phyloP scores from a whole-genome alignment of 2,797 vertebrate genomes.

The Sus cebifrons region DNA sequence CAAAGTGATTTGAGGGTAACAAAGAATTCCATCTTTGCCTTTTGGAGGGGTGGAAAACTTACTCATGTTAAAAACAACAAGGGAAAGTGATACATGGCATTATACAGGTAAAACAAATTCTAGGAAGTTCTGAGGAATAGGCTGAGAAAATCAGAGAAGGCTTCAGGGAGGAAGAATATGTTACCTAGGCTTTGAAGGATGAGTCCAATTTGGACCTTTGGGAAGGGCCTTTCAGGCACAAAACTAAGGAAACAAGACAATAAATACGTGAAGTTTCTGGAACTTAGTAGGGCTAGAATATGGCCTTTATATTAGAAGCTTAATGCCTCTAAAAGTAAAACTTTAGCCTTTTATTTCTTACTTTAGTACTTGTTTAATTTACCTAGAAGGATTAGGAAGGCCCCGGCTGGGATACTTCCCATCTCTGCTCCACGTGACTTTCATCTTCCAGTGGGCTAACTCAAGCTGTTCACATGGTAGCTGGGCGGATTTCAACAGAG shows the following conservation, averaged over 20 bases:
- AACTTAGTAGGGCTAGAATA: not conserved
- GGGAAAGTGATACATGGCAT: not conserved
- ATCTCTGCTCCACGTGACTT: not conserved
- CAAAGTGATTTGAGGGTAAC: not conserved
- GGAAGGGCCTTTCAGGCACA: not conserved
- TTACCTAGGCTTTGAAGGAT: not conserved
- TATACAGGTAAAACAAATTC: not conserved
- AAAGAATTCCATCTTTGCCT: not conserved
- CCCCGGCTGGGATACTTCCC: not conserved
- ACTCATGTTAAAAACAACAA: not conserved
- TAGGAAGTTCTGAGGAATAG: not conserved
- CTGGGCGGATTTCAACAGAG: not conserved
- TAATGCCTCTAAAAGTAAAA: conserved; percentile 19
- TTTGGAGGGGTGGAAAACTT: not conserved
- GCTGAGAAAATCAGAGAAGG: not conserved
- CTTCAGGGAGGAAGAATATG: not conserved
- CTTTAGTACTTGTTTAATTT: not conserved
- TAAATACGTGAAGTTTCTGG: not conserved
- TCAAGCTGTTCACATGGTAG: not conserved
- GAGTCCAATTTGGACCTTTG: not conserved
- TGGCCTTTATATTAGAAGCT: not conserved
- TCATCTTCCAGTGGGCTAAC: not conserved
- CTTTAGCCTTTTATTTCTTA: not conserved
- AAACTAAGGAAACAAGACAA: not conserved
- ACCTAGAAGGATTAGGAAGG: not conserved